Evolutionary conservation across 2,888 invertebrate species (phyloP), one percentile per base, ranked within the genome.

Genomic region (Andrena camellia): DNA sequence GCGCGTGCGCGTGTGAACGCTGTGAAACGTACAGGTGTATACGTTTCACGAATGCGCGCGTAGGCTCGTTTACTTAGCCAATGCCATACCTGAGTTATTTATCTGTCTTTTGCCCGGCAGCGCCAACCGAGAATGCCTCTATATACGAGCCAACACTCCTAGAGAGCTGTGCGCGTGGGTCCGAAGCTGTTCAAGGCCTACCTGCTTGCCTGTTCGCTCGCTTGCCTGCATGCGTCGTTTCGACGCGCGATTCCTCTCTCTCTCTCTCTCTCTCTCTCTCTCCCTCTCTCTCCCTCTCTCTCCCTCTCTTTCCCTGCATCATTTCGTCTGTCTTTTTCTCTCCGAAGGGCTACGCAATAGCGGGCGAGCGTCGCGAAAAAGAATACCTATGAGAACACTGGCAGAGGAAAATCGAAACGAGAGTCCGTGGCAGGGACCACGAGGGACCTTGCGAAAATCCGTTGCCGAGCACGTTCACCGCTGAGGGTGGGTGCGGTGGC

Each of bases 141-240:
- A 90, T 87, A 89, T 84, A 87, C 81, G 71, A 78, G 66, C 79
- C 86, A 82, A 86, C 86, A 86, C 84, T 85, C 82, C 82, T 82
- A 87, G 84, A 87, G 86, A 83, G 86, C 67, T 69, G 81, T 75
- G 52, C 81, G 84, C 93, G 93, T 93, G 93, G 93, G 93, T 92
- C 92, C 91, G 90, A 90, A 88, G 91, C 88, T 90, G 91, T 93
- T 93, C 93, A 93, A 93, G 93, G 93, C 91, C 93, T 93, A 91
- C 93, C 89, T 91, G 92, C 87, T 90, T 90, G 90, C 89, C 89
- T 87, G 87, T 84, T 86, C 72, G 84, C 82, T 83, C 81, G 80
- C 86, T 76, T 70, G 84, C 81, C 82, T 79, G 79, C 86, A 76
- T 88, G 89, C 66, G 26, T 88, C 90, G 89, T 89, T 84, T 84